Evolutionary conservation across 2,888 invertebrate genomes (phyloP), one percentile per base, ranked within the genome.

Genomic region (Monochamus alternatus): DNA sequence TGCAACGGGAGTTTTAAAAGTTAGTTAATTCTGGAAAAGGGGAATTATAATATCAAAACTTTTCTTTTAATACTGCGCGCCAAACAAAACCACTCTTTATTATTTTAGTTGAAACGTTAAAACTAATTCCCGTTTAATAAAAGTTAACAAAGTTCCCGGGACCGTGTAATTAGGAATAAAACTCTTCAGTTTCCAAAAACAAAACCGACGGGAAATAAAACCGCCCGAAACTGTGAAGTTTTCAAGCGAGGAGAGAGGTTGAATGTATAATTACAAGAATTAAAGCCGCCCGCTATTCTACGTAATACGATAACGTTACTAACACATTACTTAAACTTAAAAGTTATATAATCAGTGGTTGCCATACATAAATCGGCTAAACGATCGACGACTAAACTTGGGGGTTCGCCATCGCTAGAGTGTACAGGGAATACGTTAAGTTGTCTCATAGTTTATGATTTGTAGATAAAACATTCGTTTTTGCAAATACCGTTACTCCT

Each of bases 261-360:
- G 64, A 65, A 65, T 58, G 64, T 38, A 44, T 64, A 65, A 72
- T 72, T 72, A 72, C 64, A 55, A 64, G 65, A 72, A 72, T 44
- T 64, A 72, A 52, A 44, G 64, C 55, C 30, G 62, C 31, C 60
- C 60, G 59, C 60, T 60, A 44, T 69, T 69, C 47, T 58, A 31
- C 60, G 69, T 69, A 69, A 69, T 69, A 44, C 69, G 59, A 69
- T 69, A 69, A 69, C 60, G 69, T 69, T 47, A 60, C 47, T 32
- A 60, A 62, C 69, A 60, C 47, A 60, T 69, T 69, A 69, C 69
- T 69, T 69, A 68, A 68, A 69, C 69, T 69, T 69, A 68, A 68
- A 58, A 47, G 47, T 9, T 9, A 9, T 47, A 12, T 47, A 47
- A 47, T 47, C 47, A 47, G 47, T 12, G 47, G 47, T 47, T 12